Percentiles rank a stretch among this genome's conserved stretches.
Evolutionary conservation across 2,888 invertebrate genomes (phyloP).

Genomic region (Ypsolopha sequella): DNA sequence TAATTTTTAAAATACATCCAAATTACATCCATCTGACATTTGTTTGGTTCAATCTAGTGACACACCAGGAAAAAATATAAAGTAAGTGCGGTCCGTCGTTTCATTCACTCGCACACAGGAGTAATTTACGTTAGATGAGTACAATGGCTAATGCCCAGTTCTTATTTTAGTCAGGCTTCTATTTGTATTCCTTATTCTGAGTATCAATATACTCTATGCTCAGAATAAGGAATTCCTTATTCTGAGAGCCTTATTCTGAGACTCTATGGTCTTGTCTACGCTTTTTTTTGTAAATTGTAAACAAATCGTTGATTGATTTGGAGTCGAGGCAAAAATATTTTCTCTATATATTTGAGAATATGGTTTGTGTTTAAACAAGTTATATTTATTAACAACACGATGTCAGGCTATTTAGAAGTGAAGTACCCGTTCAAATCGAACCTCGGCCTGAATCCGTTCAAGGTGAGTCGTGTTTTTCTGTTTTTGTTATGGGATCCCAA

Average conservation of each 20-base stretch:
- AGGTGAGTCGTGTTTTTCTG: constrained; percentile 46
- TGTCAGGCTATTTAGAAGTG: constrained; percentile 74
- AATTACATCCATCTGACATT: too few relatives aligned
- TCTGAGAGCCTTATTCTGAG: too few relatives aligned
- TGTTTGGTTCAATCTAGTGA: background rate
- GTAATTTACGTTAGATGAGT: too few relatives aligned
- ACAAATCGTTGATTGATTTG: background rate
- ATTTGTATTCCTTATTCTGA: background rate
- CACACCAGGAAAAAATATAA: too few relatives aligned
- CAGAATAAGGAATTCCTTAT: too few relatives aligned
- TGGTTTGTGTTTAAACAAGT: background rate
- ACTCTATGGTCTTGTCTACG: background rate
- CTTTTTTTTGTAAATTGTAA: constrained; percentile 4
- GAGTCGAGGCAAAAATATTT: background rate
- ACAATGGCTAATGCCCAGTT: too few relatives aligned
- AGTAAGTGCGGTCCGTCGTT: too few relatives aligned
- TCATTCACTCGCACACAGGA: too few relatives aligned
- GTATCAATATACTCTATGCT: too few relatives aligned
- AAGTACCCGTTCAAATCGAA: constrained; percentile 73
- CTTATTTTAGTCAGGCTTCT: too few relatives aligned
- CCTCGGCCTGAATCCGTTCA: constrained; percentile 74
- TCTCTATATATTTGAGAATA: background rate
- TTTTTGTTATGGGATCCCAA: constrained; percentile 10
- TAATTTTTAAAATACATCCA: too few relatives aligned
- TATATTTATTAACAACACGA: constrained; percentile 14